Base-by-base conservation (phyloP, 2,888 invertebrate genomes). In the Hydroisotoma schaefferi region DNA sequence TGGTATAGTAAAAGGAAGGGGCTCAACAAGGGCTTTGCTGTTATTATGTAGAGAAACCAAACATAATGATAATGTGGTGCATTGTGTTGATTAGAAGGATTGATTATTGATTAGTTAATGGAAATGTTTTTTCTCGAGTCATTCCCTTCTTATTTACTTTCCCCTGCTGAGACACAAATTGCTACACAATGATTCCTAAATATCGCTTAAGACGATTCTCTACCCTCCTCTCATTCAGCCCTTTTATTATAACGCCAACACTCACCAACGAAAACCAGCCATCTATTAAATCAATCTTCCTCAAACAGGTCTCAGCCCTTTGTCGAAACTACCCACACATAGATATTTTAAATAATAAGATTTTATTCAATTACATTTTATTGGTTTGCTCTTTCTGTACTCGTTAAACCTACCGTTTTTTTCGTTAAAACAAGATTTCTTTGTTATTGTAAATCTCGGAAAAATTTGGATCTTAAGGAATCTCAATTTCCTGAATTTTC, bases 151-250 rank as follows among this genome's bases (percentile, higher is more conserved):
- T 71, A 71, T 71, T 71, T 71, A 69, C 71, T 71, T 71, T 71
- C 69, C 65, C 71, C 71, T 66, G 69, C 71, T 71, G 71, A 63
- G 71, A 68, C 71, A 72, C 71, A 72, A 72, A 72, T 72, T 72
- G 69, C 71, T 72, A 63, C 67, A 71, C 71, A 71, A 71, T 71
- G 71, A 71, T 69, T 71, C 69, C 67, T 61, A 67, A 69, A 69
- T 68, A 66, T 68, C 66, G 48, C 29, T 54, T 26, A 38, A 28
- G n/a, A 61, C 53, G 33, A 49, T 52, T 55, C 51, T 28, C 51
- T 48, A 46, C 15, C 28, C 20, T 29, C 44, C 29, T 52, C 33
- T 29, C 28, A 8, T 47, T 2, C 29, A 47, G 26, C 26, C 38
- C 29, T 53, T 38, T 46, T 49, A 25, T 44, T 54, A 27, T 52